Evolutionary conservation across 2,888 invertebrate genomes (phyloP), one percentile per base, ranked within the genome.

Genomic region (Chironomus tentans): DNA sequence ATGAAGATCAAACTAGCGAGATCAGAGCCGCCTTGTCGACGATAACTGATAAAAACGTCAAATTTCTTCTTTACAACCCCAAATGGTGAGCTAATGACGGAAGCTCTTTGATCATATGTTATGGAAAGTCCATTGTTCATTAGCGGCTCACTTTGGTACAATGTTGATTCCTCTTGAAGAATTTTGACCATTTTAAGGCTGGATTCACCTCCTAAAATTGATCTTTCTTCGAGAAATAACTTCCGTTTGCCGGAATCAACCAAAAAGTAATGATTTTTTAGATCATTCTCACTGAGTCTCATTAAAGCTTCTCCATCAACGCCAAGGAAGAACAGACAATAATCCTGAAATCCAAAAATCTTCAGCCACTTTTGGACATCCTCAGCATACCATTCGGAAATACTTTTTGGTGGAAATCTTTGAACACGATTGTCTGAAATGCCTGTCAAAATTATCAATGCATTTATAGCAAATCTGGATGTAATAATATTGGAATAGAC

Each of bases 41-140:
- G 65, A 65, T 65, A 65, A 65, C 65, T 65, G 10, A 65, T 65
- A 22, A 65, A 65, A 13, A 65, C 65, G 13, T 65, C 65, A 65
- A 13, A 21, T 18, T 22, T 65, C 13, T 65, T 65, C 12, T 21
- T 21, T 5, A 65, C 24, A 21, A 18, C 15, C 7, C 56, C 1
- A 56, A 65, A 65, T 65, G 21, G 21, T 65, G 65, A 13, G 18
- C 24, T 12, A 65, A 21, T 65, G 0, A 65, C 21, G 12, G n/a
- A 24, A 65, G 13, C 10, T 56, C 56, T 56, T 56, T 18, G 18
- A 12, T 21, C 7, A 13, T 24, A 21, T 65, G 65, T 24, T 10
- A 13, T 65, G 12, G 10, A 21, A 3, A 13, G 18, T 12, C 24
- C 65, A 13, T 65, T 65, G 10, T 10, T 38, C 2, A 38, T 10